These are phyloP conservation scores for Fulmarus glacialis DNA, from an alignment of 2,113 vertebrate species.

Conservation along the genomic window DNA sequence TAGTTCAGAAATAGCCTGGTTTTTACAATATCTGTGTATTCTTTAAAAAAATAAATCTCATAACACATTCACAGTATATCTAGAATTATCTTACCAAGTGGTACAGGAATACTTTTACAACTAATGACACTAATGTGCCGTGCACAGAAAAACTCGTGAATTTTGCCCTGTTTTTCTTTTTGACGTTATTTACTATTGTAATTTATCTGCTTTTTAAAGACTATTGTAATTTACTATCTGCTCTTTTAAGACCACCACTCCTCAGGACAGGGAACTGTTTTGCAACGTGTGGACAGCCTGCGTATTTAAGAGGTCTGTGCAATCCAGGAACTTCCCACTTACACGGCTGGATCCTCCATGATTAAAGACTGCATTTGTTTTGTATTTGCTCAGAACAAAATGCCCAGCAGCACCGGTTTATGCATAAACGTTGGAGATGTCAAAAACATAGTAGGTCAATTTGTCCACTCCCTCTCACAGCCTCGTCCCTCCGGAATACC, in stretches of 20 bases:
- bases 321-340: not conserved
- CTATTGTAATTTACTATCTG: not conserved
- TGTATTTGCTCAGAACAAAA: not conserved
- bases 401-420: not conserved
- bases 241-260: not conserved
- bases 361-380: not conserved
- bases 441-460: not conserved
- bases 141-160: not conserved
- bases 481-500: not conserved
- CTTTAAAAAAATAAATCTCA: not conserved
- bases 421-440: not conserved
- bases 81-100: not conserved
- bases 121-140: fast-evolving
- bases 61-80: not conserved
- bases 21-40: not conserved
- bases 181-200: not conserved
- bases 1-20: not conserved
- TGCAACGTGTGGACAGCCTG: fast-evolving
- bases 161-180: not conserved
- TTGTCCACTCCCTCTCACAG: not conserved
- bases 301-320: not conserved
- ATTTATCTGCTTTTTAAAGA: not conserved
- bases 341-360: not conserved
- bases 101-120: not conserved
- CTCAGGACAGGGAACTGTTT: not conserved